These are phyloP conservation scores for Serilophus lunatus DNA, from an alignment of 2,113 vertebrate genomes.

Conservation along the genomic window DNA sequence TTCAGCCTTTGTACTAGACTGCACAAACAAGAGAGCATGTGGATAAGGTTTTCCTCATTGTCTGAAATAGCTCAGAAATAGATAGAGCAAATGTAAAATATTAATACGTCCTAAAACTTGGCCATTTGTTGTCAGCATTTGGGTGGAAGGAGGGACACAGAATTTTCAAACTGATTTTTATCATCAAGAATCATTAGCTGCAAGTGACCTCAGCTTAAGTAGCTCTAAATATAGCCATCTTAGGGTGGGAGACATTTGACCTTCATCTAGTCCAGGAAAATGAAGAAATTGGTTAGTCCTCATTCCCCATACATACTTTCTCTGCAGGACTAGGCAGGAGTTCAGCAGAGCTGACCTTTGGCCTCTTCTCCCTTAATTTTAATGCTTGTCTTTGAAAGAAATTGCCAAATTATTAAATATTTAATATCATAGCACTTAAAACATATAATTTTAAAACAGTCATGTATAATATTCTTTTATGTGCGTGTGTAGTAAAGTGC, in stretches of 20 bases:
- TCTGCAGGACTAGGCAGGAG: not conserved
- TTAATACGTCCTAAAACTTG: not conserved
- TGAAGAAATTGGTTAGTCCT: not conserved
- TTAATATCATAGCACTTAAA: slow-evolving; percentile 59
- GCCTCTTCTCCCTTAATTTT: slow-evolving; percentile 43
- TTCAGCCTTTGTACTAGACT: not conserved
- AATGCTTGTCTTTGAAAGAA: slow-evolving; percentile 55
- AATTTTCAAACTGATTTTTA: not conserved
- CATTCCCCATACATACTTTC: not conserved
- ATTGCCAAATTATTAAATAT: slow-evolving; percentile 58
- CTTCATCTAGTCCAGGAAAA: not conserved
- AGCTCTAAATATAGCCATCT: not conserved
- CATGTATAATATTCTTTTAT: slow-evolving; percentile 48
- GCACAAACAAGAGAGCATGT: not conserved
- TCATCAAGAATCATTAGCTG: not conserved
- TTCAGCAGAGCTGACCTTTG: slow-evolving; percentile 25
- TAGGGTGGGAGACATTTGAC: not conserved
- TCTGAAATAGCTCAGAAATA: not conserved
- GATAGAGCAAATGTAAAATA: not conserved
- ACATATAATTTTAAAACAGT: slow-evolving; percentile 37
- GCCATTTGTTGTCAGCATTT: not conserved
- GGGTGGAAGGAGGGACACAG: not conserved
- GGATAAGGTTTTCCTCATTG: not conserved
- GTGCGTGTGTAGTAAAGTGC: slow-evolving; percentile 16
- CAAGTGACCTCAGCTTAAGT: not conserved